phyloP scores from a whole-genome alignment of 2,888 invertebrate genomes.

The Idaea biselata region DNA sequence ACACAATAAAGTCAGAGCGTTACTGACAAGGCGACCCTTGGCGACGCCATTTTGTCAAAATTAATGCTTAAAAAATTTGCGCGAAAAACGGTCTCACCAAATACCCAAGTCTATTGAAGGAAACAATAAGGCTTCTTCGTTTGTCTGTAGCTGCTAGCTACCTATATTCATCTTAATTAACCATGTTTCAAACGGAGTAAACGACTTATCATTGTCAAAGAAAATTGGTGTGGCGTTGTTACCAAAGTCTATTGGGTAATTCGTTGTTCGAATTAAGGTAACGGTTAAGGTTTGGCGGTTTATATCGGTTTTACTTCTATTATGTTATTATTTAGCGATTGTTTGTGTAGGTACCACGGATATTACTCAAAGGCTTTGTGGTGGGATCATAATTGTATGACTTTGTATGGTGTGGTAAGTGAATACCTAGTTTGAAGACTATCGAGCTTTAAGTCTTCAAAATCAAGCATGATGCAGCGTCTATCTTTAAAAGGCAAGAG shows the following conservation, averaged over 20 bases:
- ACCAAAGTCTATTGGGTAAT: conserved; percentile 12
- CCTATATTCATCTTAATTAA: conserved; percentile 50
- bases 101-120: conserved; percentile 13
- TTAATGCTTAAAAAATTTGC: conserved; percentile 41
- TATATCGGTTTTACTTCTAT: too few species aligned
- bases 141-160: conserved; percentile 9
- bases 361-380: too few species aligned
- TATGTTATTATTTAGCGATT: conserved; percentile 7
- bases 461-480: too few species aligned
- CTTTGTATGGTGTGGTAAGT: too few species aligned
- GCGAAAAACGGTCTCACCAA: conserved; percentile 25
- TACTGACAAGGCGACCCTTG: conserved; percentile 19
- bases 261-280: conserved; percentile 5
- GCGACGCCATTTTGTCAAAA: conserved; percentile 40
- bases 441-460: too few species aligned
- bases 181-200: conserved; percentile 32
- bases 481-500: too few species aligned
- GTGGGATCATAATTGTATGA: too few species aligned
- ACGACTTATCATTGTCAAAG: conserved; percentile 17
- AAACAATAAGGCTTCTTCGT: conserved; percentile 36
- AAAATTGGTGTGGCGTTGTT: conserved; percentile 9
- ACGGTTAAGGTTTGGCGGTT: not conserved
- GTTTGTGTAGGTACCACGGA: too few species aligned
- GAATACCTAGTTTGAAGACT: too few species aligned
- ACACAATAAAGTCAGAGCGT: conserved; percentile 9